Evolutionary conservation across 2,888 invertebrate genomes (phyloP).

Genomic region (Oscheius onirici): DNA sequence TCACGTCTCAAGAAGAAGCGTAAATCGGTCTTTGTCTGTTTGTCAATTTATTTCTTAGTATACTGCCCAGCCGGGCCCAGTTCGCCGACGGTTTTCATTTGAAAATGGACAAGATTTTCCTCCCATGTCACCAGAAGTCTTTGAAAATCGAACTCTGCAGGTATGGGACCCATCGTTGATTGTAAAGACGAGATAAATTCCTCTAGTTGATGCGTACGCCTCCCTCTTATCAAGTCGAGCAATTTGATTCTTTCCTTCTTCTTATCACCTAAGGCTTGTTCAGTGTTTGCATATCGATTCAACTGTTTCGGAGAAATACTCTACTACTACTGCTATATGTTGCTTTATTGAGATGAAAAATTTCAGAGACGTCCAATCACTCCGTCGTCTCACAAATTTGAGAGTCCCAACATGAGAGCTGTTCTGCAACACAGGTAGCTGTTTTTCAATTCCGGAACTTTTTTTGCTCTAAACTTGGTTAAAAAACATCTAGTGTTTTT

Average conservation of each 20-base stretch:
- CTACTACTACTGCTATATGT: neutral
- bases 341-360: neutral
- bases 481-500: no score
- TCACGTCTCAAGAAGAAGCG: conserved; percentile 6
- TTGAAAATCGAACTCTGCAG: neutral
- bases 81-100: neutral
- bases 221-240: conserved; percentile 5
- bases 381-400: neutral
- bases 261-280: conserved; percentile 9
- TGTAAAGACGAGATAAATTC: neutral
- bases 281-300: conserved; percentile 27
- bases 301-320: conserved; percentile 16
- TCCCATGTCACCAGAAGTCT: neutral
- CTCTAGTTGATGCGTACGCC: conserved; percentile 8
- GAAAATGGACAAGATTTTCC: neutral
- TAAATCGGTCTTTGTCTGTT: neutral
- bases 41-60: no score
- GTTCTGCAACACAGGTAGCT: conserved; percentile 23
- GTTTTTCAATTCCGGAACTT: no score
- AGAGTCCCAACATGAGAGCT: conserved; percentile 24
- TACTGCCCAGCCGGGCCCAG: neutral
- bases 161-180: neutral
- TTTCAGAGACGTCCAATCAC: conserved; percentile 20
- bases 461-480: no score
- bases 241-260: conserved; percentile 4